Base-by-base conservation (phyloP, 2,888 invertebrate species). In the Hipparchia sbordonii region DNA sequence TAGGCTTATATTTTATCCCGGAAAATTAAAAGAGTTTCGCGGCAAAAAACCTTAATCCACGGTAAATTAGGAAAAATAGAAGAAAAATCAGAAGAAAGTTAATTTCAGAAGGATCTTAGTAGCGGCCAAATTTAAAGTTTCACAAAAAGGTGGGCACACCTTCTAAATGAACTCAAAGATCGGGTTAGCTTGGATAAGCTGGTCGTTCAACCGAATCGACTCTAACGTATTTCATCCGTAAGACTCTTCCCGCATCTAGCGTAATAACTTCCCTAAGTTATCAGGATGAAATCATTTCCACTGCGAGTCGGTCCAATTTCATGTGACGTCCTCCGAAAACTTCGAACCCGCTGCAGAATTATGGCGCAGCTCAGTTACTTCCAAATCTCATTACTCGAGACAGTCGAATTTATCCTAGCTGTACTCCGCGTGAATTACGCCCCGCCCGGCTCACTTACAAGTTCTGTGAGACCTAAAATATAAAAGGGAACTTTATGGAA, bases 301-400 rank as follows among this genome's bases (percentile, higher is more conserved):
- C 60, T 61, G 69, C 67, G 70, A 75, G 70, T 70, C 74, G 72
- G 74, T 73, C 73, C 76, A 77, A 77, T 77, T 77, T 74, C 74
- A 67, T 56, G 72, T 75, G 76, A 75, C 73, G 71, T 73, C 72
- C 69, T 67, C 69, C 69, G 57, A 71, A 74, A 74, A 74, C 70
- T 74, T 74, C 72, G 60, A 73, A 72, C 70, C 67, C 71, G 74
- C 72, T 77, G 66, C 67, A 75, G 72, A 77, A 76, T 77, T 76
- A 77, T 76, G 71, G 71, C 74, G 69, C 67, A 70, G 77, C 69
- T 75, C 74, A 77, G 76, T 71, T 74, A 76, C 74, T 76, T 73
- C 70, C 68, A 73, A 72, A 74, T 77, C 76, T 77, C 77, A 76
- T 76, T 76, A 76, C 73, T 70, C 68, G 70, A 72, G 74, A 73